Base-by-base conservation (phyloP, 2,797 vertebrate genomes). In the Melanogrammus aeglefinus region DNA sequence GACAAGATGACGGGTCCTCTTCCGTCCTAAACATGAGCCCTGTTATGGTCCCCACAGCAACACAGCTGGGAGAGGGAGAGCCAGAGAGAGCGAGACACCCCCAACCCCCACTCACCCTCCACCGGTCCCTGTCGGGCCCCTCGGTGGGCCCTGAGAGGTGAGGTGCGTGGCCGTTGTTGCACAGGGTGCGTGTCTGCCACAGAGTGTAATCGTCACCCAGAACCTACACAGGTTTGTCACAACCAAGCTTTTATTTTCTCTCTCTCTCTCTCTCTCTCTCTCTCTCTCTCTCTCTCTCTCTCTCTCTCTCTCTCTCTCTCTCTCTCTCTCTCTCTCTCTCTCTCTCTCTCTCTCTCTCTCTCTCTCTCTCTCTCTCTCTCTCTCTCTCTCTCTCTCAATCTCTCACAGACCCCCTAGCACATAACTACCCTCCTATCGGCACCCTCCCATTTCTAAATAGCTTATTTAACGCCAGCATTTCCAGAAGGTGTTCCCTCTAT, bases 191-290 rank as follows among this genome's bases (percentile, higher is more conserved):
- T 79, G 82, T 86, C 88, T 27, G 91, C 86, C 88, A 77, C 66
- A 5, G 14, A 31, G 2, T 74, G 82, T 92, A 81, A 88, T 79
- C 81, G 72, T 87, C 88, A 21, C 27, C 90, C 81, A 89, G 87
- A 93, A 84, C 77, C 78, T 39, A 57, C 80, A 8, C 89, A 90
- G 89, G 88, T 93, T 87, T 91, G 94, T 92, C 94, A 92, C 82
- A 73, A 31, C 63, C 31, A 80, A 78, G 85, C 80, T 82, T 81
- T 77, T 83, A 82, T 76, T 6, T 16, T n/a, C 51, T n/a, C 12
- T 57, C 0, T 66, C 63, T 24, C 63, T 66, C 24, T 10, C 63
- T n/a, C 24, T 27, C 51, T 57, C 51, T 57, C 18, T n/a, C 14
- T 57, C 51, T 14, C 51, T 16, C 51, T n/a, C 14, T 7, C 51